phyloP scores from a whole-genome alignment of 2,888 invertebrate genomes.

The Megastigmus dorsalis region DNA sequence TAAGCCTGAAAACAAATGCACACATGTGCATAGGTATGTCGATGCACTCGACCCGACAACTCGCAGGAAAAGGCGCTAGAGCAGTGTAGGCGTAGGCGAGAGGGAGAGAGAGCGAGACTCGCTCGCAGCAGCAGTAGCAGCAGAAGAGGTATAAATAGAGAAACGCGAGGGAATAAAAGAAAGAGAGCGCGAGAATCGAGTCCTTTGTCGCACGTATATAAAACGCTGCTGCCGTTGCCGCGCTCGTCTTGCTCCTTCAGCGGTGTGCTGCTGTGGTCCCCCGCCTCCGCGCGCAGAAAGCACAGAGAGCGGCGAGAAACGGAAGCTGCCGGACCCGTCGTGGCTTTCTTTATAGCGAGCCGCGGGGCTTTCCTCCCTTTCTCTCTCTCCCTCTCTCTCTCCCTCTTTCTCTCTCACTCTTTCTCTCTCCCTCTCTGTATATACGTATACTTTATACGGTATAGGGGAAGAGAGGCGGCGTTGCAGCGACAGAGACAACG shows the following conservation, averaged over 20 bases:
- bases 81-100: background rate
- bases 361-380: conserved; percentile 41
- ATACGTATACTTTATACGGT: too few species aligned
- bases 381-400: background rate
- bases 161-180: conserved; percentile 41
- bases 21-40: background rate
- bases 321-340: conserved; percentile 53
- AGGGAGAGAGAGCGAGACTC: conserved; percentile 21
- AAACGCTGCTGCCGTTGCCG: background rate
- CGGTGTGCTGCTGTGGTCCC: background rate
- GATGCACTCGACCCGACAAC: too few species aligned
- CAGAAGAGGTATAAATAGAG: conserved; percentile 36
- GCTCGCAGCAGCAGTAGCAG: too few species aligned
- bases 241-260: conserved; percentile 37
- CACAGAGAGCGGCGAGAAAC: conserved; percentile 33
- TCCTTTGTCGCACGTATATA: conserved; percentile 43
- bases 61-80: background rate
- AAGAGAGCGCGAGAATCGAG: conserved; percentile 22
- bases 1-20: too few species aligned
- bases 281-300: too few species aligned
- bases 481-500: background rate
- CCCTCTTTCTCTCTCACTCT: background rate
- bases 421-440: background rate
- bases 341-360: conserved; percentile 50
- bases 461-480: background rate